Conservation (phyloP, 2,888 invertebrate species). For the Thereva nobilitata region DNA sequence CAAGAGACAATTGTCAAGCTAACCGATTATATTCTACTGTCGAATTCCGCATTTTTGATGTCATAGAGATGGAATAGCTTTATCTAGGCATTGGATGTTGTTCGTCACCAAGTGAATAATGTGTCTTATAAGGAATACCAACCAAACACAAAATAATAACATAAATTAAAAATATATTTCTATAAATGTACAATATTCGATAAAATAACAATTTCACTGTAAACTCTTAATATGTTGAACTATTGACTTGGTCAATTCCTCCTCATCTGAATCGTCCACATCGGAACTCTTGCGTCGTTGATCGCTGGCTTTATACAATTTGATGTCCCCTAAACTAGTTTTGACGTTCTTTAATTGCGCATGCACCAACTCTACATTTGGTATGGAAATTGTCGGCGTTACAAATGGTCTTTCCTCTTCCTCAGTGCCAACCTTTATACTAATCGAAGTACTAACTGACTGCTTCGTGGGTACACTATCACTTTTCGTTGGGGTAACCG, state of each 20-base stretch:
- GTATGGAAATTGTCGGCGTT: conserved; percentile 34
- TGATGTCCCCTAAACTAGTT: conserved; percentile 41
- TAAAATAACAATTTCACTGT: conserved; percentile 1
- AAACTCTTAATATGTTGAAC: conserved; percentile 55
- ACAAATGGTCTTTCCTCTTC: conserved; percentile 52
- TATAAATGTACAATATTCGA: not conserved
- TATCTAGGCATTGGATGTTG: too few relatives aligned
- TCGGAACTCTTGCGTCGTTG: not conserved
- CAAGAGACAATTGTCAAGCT: too few relatives aligned
- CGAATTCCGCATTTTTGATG: too few relatives aligned
- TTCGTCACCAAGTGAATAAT: too few relatives aligned
- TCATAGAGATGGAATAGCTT: too few relatives aligned
- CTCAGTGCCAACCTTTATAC: conserved; percentile 60
- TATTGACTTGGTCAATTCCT: conserved; percentile 54
- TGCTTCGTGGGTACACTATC: conserved; percentile 54
- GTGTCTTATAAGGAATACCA: too few relatives aligned
- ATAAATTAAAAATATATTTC: too few relatives aligned
- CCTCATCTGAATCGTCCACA: not conserved
- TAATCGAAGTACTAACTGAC: conserved; percentile 62
- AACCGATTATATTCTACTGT: too few relatives aligned
- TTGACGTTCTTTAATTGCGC: conserved; percentile 40
- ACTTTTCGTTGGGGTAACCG: conserved; percentile 41
- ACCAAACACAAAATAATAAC: too few relatives aligned
- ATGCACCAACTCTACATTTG: conserved; percentile 41
- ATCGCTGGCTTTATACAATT: conserved; percentile 47